Conservation (phyloP, 2,888 invertebrate genomes). For the Hesperia comma region DNA sequence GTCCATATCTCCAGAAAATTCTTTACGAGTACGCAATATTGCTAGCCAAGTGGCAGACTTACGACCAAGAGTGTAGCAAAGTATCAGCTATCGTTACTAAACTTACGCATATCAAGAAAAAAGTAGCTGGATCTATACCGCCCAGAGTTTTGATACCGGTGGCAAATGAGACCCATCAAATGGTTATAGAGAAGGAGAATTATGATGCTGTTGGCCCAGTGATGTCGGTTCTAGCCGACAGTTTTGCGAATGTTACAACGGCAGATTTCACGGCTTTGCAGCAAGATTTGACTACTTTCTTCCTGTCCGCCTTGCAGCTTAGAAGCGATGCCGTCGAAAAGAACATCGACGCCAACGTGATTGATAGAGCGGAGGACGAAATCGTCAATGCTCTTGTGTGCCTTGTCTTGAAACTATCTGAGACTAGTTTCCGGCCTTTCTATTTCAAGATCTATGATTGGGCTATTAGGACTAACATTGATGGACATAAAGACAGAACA, state of each 20-base stretch:
- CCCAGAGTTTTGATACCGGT: constrained; percentile 91
- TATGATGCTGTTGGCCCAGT: constrained; percentile 87
- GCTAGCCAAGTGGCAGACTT: constrained; percentile 77
- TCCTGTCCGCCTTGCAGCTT: constrained; percentile 88
- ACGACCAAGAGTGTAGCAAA: constrained; percentile 77
- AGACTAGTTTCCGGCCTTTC: constrained; percentile 94
- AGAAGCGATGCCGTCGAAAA: constrained; percentile 80
- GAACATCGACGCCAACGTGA: constrained; percentile 59
- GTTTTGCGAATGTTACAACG: constrained; percentile 85
- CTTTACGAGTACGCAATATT: constrained; percentile 86
- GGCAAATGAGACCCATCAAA: constrained; percentile 86
- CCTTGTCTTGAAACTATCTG: constrained; percentile 94
- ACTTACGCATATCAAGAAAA: constrained; percentile 85
- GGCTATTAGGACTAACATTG: constrained; percentile 87
- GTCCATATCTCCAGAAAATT: constrained; percentile 91
- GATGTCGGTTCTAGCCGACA: constrained; percentile 90
- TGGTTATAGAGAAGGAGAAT: constrained; percentile 83
- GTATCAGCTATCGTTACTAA: constrained; percentile 83
- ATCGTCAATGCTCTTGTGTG: constrained; percentile 91
- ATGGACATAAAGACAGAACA: constrained; percentile 85
- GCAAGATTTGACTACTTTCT: constrained; percentile 88
- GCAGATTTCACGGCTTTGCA: constrained; percentile 87
- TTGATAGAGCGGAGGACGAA: constrained; percentile 87
- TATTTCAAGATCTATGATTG: constrained; percentile 94
- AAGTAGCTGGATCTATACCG: constrained; percentile 87